Conservation (phyloP, 2,797 vertebrate genomes). For the Amphiprion clarkii region DNA sequence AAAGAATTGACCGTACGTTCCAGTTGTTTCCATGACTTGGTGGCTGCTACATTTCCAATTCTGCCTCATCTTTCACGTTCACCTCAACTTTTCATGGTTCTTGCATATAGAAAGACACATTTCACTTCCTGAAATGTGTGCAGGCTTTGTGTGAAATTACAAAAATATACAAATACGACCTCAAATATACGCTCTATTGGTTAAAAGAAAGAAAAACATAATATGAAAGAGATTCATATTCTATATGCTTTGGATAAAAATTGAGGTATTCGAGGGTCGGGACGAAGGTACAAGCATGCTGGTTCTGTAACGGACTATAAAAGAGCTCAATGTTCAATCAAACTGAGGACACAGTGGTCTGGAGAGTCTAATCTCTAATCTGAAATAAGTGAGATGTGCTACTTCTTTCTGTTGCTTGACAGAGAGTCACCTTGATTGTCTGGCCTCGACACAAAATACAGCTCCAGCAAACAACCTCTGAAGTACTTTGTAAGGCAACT, state of each 20-base stretch:
- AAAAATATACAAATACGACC: slow-evolving; percentile 66
- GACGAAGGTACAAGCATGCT: slow-evolving; percentile 30
- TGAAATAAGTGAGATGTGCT: too few relatives aligned
- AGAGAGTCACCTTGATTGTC: slow-evolving; percentile 19
- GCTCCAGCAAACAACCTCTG: background rate
- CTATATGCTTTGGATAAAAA: slow-evolving; percentile 73
- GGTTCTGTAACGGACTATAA: background rate
- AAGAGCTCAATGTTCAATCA: slow-evolving; percentile 4
- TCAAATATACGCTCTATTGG: slow-evolving; percentile 36
- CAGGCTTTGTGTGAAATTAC: slow-evolving; percentile 63
- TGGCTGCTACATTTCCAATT: slow-evolving; percentile 16
- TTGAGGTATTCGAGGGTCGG: slow-evolving; percentile 55
- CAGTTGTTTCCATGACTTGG: background rate
- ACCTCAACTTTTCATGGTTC: slow-evolving; percentile 61
- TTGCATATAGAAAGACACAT: slow-evolving; percentile 79
- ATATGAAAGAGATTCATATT: slow-evolving; percentile 48
- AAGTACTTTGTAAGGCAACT: slow-evolving; percentile 15
- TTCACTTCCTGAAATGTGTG: slow-evolving; percentile 65
- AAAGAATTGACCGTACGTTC: background rate
- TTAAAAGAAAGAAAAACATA: slow-evolving; percentile 13
- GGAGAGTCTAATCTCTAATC: background rate
- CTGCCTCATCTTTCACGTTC: slow-evolving; percentile 22
- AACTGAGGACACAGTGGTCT: background rate
- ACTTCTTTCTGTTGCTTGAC: background rate
- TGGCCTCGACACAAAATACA: background rate